Conservation (phyloP, 2,113 vertebrate species). For the Hassar affinis region DNA sequence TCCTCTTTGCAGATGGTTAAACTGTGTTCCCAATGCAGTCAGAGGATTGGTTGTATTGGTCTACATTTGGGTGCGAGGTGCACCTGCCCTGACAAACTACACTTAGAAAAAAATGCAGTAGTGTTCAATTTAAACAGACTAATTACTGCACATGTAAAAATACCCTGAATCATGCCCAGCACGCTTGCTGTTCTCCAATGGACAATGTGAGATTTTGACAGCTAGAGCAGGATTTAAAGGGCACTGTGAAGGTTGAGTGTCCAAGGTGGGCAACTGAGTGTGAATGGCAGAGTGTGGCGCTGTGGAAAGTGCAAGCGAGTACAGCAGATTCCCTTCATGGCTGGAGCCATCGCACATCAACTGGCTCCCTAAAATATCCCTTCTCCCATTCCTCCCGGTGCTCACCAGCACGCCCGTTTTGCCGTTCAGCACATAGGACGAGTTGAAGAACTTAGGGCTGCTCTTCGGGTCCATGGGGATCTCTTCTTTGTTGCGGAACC, state of each 20-base stretch:
- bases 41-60: background rate
- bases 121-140: background rate
- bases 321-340: slow-evolving; percentile 72
- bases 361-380: slow-evolving; percentile 77
- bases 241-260: slow-evolving; percentile 48
- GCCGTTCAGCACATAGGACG: slow-evolving; percentile 80
- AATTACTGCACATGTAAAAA: slow-evolving; percentile 8
- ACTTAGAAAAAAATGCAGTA: background rate
- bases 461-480: slow-evolving; percentile 80
- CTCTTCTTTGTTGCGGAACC: slow-evolving; percentile 87
- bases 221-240: slow-evolving; percentile 46
- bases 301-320: slow-evolving; percentile 73
- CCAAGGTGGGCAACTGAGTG: slow-evolving; percentile 38
- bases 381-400: slow-evolving; percentile 44
- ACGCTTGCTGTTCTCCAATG: background rate
- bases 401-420: slow-evolving; percentile 89
- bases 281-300: slow-evolving; percentile 46
- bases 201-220: slow-evolving; percentile 9
- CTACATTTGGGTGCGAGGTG: too few species aligned
- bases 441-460: slow-evolving; percentile 81
- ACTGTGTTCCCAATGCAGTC: background rate
- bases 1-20: background rate
- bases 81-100: background rate
- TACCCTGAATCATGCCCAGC: background rate
- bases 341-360: slow-evolving; percentile 70